Conservation (phyloP, 2,888 invertebrate species). For the Mythimna loreyi region DNA sequence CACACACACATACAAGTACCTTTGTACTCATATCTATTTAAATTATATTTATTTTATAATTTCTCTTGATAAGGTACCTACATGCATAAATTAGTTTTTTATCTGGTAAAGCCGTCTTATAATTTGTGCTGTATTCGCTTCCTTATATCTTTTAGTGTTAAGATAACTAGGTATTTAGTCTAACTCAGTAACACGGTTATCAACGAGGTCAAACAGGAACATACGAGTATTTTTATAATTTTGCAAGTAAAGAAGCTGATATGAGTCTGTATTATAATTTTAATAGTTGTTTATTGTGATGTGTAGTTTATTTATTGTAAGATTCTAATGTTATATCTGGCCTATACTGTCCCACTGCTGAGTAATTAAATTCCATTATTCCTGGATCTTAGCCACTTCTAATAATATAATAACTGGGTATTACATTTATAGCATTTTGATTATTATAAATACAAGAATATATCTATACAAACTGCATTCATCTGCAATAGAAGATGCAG, state of each 20-base stretch:
- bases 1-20: too few species aligned
- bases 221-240: neutral
- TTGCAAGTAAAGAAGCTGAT: neutral
- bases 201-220: neutral
- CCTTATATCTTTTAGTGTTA: neutral
- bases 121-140: too few species aligned
- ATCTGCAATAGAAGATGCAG: neutral
- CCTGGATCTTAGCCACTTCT: too few species aligned
- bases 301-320: neutral
- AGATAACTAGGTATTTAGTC: neutral
- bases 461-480: neutral
- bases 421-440: too few species aligned
- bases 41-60: too few species aligned
- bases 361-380: too few species aligned
- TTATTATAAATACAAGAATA: neutral
- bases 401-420: too few species aligned
- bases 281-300: neutral
- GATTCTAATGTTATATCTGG: too few species aligned
- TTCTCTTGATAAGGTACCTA: too few species aligned
- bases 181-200: neutral
- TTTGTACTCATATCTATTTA: neutral
- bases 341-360: too few species aligned
- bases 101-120: neutral
- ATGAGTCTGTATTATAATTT: neutral
- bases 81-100: neutral